These are phyloP conservation scores for Dipus sagitta DNA, from an alignment of 2,797 vertebrate species.

Conservation along the genomic window DNA sequence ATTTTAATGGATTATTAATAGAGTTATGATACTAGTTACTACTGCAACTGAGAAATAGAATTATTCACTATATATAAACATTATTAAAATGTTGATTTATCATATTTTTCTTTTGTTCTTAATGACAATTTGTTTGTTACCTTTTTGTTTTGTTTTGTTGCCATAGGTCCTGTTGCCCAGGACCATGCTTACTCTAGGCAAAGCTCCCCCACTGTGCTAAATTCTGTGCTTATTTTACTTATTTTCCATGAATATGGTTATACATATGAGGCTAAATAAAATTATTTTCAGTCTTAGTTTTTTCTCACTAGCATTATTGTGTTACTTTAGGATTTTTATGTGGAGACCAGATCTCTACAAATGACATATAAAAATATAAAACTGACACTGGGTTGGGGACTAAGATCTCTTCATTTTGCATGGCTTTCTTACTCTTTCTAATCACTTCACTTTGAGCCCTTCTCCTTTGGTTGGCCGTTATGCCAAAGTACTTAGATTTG, in stretches of 20 bases:
- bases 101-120: conserved; percentile 26
- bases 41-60: not conserved
- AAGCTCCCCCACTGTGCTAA: not conserved
- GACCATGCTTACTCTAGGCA: too few species aligned
- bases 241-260: not conserved
- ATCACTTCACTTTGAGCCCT: not conserved
- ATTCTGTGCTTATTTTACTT: not conserved
- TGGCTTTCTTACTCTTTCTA: not conserved
- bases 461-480: not conserved
- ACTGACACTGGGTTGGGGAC: not conserved
- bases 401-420: not conserved
- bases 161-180: not conserved
- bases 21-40: not conserved
- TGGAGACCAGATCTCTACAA: not conserved
- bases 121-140: conserved; percentile 8
- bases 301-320: conserved; percentile 18
- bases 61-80: not conserved
- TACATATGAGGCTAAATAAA: not conserved
- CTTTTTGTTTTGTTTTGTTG: not conserved
- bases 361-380: not conserved
- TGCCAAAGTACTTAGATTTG: not conserved
- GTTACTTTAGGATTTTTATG: conserved; percentile 16
- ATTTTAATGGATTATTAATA: not conserved
- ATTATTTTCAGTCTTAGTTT: not conserved
- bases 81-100: not conserved